A percentile compares a stretch with the other conserved stretches of the same genome.
Conservation (phyloP, 2,113 vertebrate genomes). For the Aspidoscelis tigris region DNA sequence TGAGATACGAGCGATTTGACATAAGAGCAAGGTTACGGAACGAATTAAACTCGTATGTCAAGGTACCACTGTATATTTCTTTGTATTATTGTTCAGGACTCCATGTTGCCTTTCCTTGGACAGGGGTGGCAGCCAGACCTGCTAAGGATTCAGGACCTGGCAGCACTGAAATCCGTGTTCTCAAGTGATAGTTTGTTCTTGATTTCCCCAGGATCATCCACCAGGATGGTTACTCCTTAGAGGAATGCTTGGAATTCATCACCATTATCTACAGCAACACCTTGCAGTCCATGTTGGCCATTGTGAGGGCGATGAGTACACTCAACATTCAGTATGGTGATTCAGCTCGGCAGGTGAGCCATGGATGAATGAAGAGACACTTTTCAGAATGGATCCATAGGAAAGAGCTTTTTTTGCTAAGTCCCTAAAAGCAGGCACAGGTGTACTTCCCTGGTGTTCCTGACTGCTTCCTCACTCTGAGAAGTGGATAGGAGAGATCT, state of each 20-base stretch:
- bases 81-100: too few species aligned
- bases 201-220: constrained; percentile 89
- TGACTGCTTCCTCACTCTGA: too few species aligned
- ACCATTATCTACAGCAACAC: constrained; percentile 97
- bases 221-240: constrained; percentile 94
- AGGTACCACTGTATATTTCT: too few species aligned
- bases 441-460: too few species aligned
- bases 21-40: too few species aligned
- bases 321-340: constrained; percentile 91
- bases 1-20: too few species aligned
- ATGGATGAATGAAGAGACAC: not conserved
- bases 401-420: not conserved
- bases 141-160: too few species aligned
- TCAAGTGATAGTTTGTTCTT: constrained; percentile 5
- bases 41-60: too few species aligned
- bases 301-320: constrained; percentile 92
- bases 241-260: constrained; percentile 95
- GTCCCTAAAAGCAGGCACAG: too few species aligned
- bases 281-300: constrained; percentile 93
- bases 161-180: accelerated
- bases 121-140: too few species aligned
- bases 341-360: constrained; percentile 83
- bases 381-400: not conserved
- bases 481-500: too few species aligned
- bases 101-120: too few species aligned